Conservation (phyloP, 1,140 invertebrate species). For the Physella acuta region DNA sequence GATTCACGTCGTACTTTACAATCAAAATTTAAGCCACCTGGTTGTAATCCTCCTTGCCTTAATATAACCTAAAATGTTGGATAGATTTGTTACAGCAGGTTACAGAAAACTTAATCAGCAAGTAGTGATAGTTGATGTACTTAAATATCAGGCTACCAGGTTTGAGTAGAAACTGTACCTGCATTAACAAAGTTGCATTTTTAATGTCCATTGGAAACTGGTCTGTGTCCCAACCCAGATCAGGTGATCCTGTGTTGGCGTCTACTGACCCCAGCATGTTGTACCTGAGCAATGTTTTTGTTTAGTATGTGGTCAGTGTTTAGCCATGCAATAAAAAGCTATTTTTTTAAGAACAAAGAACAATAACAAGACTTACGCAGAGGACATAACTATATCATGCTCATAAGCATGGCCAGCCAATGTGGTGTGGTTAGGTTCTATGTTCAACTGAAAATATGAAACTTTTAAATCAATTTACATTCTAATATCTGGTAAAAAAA, state of each 20-base stretch:
- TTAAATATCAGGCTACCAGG: conserved; percentile 66
- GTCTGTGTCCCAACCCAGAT: conserved; percentile 63
- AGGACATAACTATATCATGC: conserved; percentile 61
- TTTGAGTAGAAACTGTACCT: conserved; percentile 60
- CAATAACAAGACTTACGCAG: conserved; percentile 53
- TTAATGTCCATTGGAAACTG: conserved; percentile 63
- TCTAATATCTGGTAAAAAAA: not conserved
- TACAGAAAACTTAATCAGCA: too few species aligned
- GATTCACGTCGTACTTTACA: conserved; percentile 63
- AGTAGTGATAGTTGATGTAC: too few species aligned
- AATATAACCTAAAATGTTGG: conserved; percentile 41
- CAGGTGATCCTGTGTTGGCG: conserved; percentile 62
- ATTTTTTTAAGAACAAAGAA: too few species aligned
- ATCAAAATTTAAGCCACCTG: conserved; percentile 68
- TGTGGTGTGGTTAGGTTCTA: conserved; percentile 66
- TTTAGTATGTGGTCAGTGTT: too few species aligned
- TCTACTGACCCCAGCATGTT: conserved; percentile 63
- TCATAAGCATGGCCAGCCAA: conserved; percentile 62
- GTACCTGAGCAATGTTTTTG: conserved; percentile 15
- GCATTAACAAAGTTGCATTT: conserved; percentile 65
- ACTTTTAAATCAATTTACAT: too few species aligned
- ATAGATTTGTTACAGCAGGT: too few species aligned
- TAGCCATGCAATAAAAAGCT: too few species aligned
- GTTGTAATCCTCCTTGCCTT: conserved; percentile 64
- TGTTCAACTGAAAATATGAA: conserved; percentile 61